Evolutionary conservation across 2,797 vertebrate species (phyloP), one percentile per base, ranked within the genome.

Genomic region (Enteromius thamalakanensis): DNA sequence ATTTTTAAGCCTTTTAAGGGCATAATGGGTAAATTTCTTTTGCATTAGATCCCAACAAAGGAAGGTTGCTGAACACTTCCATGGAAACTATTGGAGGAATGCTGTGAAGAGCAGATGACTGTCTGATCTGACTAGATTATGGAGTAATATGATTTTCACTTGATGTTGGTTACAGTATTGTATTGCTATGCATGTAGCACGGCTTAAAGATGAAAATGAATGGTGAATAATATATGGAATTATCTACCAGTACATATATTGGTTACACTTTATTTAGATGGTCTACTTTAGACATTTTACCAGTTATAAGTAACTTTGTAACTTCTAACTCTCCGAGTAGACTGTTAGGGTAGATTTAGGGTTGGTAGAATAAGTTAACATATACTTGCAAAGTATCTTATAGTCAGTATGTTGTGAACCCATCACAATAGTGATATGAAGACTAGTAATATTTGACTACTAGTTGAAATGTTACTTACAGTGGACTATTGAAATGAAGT

Each of bases 61-160:
- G 49, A 75, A 55, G 47, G 29, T 75, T 55, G 17, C 74, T 76
- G 21, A 60, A 37, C 23, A n/a, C n/a, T 91, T 90, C 86, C 45
- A 74, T 89, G 84, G 92, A 90, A 91, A 94, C 93, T 91, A 90
- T 62, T 83, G 84, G 19, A 78, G 89, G 92, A 90, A 89, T 87
- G 90, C 87, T 37, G n/a, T 87, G 8, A 55, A 42, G 12, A 26
- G 32, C 47, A 47, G 29, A 37, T 70, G 86, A 83, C 26, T 84
- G 92, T 93, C 93, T 26, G 26, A 26, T 26, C 26, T 26, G 26
- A 94, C 88, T 90, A 89, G 91, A 89, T 92, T 89, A 87, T 90
- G 92, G 51, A 88, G 92, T 89, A 90, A 91, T 40, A 85, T 89
- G 91, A 88, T 82, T 86, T 90, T 88, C 83, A 89, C 89, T 89